These are phyloP conservation scores for Forficula auricularia DNA, from an alignment of 1,140 invertebrate species.

Conservation along the genomic window DNA sequence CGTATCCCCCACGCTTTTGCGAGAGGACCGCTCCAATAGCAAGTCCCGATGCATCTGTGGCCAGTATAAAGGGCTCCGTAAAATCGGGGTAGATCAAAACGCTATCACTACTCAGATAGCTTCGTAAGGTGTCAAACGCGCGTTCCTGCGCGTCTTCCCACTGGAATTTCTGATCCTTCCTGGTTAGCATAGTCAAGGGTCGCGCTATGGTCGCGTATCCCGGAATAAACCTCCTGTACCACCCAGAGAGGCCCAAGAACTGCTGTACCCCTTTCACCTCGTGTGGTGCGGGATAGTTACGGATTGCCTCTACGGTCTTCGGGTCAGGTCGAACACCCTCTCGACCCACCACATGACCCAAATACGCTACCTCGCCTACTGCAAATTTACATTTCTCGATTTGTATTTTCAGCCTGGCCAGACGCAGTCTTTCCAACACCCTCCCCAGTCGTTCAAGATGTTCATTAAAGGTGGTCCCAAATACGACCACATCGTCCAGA, in stretches of 20 bases:
- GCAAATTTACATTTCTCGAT: conserved; percentile 3
- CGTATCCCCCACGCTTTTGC: conserved; percentile 16
- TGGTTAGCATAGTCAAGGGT: conserved; percentile 15
- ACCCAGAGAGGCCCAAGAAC: conserved; percentile 21
- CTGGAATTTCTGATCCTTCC: conserved; percentile 8
- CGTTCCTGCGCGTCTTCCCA: conserved; percentile 10
- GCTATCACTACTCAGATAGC: conserved; percentile 20
- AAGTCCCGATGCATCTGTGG: conserved; percentile 19
- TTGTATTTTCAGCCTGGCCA: too few species aligned
- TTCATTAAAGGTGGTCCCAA: not conserved
- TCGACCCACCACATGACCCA: conserved; percentile 3
- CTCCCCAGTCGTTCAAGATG: conserved; percentile 3
- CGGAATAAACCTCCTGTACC: conserved; percentile 23
- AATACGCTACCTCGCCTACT: conserved; percentile 2
- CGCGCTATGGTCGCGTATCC: conserved; percentile 12
- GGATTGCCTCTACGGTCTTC: conserved; percentile 8
- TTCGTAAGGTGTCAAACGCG: conserved; percentile 24
- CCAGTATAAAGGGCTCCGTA: conserved; percentile 14
- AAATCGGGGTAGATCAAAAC: conserved; percentile 19
- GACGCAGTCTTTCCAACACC: conserved; percentile 11
- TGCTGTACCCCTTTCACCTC: conserved; percentile 10
- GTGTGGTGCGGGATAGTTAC: conserved; percentile 8
- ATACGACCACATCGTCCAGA: conserved; percentile 19
- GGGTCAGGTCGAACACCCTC: conserved; percentile 12
- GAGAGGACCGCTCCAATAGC: conserved; percentile 19